Evolutionary conservation across 2,113 vertebrate species (phyloP), one percentile per base, ranked within the genome.

Genomic region (Tylochromis polylepis): DNA sequence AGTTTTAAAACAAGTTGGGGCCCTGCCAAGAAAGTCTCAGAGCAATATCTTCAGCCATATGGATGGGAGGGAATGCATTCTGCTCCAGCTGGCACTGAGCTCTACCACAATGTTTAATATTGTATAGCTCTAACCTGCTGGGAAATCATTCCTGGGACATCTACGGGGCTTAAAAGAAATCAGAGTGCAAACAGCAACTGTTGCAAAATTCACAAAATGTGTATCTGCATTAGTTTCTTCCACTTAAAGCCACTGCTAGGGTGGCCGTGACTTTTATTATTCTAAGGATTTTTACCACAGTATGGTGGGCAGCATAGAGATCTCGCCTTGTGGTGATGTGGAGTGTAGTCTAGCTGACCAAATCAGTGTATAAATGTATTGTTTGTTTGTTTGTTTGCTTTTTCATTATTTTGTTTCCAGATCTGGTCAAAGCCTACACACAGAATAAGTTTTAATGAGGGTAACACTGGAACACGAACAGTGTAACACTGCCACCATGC

Each of bases 31-130:
- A 90, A 93, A 85, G 88, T 93, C 91, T 94, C 92, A 88, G 38
- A 93, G 91, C 86, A 94, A 92, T 92, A 92, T 90, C 87, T 88
- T 72, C 79, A 84, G 85, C 82, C 79, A 57, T 77, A 91, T 89
- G 90, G 90, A 84, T 87, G 60, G 8, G 41, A 36, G 38, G 16
- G 51, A 81, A 83, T 27, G 60, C n/a, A 85, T 93, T 85, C 79
- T 85, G 20, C 77, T 12, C 24, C 3, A 3, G 49, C 59, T 90
- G 85, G 56, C 46, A 79, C 55, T 16, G 10, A 31, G 53, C 62
- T 85, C 87, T 41, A 81, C 79, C 53, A 84, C 27, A 15, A 82
- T 89, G 82, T 92, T 87, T 88, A 72, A 89, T 93, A 90, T 82
- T 88, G 72, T 90, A 81, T 70, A 57, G 70, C 75, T 82, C 65